A percentile compares a stretch with the other conserved stretches of the same genome.
Evolutionary conservation across 2,797 vertebrate genomes (phyloP).

Genomic region (Falco rusticolus): DNA sequence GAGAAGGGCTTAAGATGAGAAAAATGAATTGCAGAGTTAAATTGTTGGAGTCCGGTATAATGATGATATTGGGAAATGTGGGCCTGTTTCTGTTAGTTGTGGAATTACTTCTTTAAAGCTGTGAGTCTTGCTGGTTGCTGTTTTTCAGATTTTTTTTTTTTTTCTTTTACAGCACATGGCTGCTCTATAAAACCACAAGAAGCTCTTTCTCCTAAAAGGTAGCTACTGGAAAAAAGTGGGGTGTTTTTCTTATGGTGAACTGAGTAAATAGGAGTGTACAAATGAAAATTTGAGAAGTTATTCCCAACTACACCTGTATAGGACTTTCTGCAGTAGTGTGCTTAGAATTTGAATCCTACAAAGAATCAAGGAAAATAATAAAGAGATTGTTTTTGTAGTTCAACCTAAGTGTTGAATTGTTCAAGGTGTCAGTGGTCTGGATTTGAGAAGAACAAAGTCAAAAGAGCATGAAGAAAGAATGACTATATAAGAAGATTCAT

Average conservation of each 20-base stretch:
- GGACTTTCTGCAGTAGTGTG: neutral
- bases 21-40: neutral
- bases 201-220: slow-evolving; percentile 81
- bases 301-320: neutral
- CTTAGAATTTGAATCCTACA: neutral
- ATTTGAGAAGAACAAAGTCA: neutral
- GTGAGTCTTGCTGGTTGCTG: neutral
- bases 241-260: neutral
- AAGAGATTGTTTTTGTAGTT: neutral
- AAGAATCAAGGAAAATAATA: neutral
- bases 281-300: neutral
- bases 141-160: neutral
- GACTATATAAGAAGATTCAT: neutral
- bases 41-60: neutral
- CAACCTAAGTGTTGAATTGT: neutral
- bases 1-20: neutral
- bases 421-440: neutral
- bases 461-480: neutral
- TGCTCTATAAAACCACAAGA: slow-evolving; percentile 85
- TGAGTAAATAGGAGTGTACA: neutral
- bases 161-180: slow-evolving; percentile 73
- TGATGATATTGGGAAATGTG: neutral
- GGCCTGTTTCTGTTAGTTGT: neutral
- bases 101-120: neutral
- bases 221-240: slow-evolving; percentile 23